phyloP scores from a whole-genome alignment of 2,797 vertebrate genomes.

The Gallinago solitaria region DNA sequence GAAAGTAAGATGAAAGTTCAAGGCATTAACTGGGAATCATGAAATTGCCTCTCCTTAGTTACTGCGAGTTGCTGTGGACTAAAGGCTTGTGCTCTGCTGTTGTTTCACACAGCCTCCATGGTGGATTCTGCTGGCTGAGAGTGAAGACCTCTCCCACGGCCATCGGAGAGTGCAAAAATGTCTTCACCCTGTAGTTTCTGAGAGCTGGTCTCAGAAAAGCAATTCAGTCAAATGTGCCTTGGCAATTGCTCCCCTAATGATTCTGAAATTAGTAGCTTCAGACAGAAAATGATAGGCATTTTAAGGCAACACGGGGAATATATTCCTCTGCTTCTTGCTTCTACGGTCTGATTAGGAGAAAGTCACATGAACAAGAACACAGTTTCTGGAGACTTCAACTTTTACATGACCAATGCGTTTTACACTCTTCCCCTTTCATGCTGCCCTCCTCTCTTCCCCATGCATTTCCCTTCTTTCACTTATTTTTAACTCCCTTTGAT shows the following conservation, averaged over 20 bases:
- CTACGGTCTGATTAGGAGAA: not conserved
- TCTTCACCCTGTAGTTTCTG: not conserved
- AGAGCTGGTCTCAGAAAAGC: not conserved
- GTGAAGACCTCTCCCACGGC: not conserved
- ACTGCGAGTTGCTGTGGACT: not conserved
- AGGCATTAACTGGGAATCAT: not conserved
- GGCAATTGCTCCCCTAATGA: slow-evolving; percentile 9
- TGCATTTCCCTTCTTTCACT: not conserved
- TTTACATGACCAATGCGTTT: not conserved
- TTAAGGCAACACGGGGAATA: slow-evolving; percentile 25
- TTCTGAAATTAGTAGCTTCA: slow-evolving; percentile 59
- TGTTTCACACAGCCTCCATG: not conserved
- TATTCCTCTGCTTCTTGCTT: slow-evolving; percentile 11
- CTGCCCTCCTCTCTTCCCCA: not conserved
- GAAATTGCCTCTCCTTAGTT: not conserved
- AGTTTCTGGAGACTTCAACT: not conserved
- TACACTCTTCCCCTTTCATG: not conserved
- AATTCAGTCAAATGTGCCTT: not conserved
- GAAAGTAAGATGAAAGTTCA: not conserved
- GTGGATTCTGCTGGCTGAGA: not conserved
- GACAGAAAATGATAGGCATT: slow-evolving; percentile 54
- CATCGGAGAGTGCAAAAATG: not conserved
- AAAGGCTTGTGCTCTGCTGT: not conserved
- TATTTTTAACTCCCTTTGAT: slow-evolving; percentile 7
- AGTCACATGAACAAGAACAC: not conserved